Base-by-base conservation (phyloP, 2,113 vertebrate species). In the Mellivora capensis region DNA sequence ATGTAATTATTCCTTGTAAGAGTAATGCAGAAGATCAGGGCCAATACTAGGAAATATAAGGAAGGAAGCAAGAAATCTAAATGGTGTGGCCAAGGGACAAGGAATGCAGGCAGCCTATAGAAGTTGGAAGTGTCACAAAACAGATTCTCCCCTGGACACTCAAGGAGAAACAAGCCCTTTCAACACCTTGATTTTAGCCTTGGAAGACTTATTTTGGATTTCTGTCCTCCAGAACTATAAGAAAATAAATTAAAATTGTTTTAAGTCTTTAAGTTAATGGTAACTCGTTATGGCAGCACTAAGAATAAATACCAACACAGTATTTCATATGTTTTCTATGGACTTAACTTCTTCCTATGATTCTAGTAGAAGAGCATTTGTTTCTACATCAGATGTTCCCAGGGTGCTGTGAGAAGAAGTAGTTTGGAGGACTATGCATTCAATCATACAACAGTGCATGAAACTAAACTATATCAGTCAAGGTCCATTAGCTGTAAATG, bases 281-380 rank as follows among this genome's bases (percentile, higher is more conserved):
- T 9, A 84, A 84, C 49, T 85, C 37, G 31, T 67, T 44, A 82
- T 0, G 62, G 8, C 6, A 84, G 44, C 4, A 54, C 64, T 52
- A 42, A 11, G 47, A 88, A 93, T 49, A 79, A 52, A 77, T 52
- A 88, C 27, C 42, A 83, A 82, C 17, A 54, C 15, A 71, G 11
- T 54, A 49, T 81, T 67, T n/a, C 59, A 15, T 59, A 18, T 57
- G 25, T 52, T 72, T 71, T 91, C 21, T 82, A n/a, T 94, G 77
- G 44, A 88, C 91, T 91, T 67, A 83, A 39, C 29, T 72, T 82
- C 42, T 93, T 76, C 15, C 39, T 85, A 44, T 18, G 71, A 84
- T 39, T 76, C 10, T 42, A 72, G 88, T 2, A 39, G 6, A 85
- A 84, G 13, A 87, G 25, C 49, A 62, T 44, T 79, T 88, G 12